Evolutionary conservation across 2,888 invertebrate species (phyloP), one percentile per base, ranked within the genome.

Genomic region (Tridacna gigas): DNA sequence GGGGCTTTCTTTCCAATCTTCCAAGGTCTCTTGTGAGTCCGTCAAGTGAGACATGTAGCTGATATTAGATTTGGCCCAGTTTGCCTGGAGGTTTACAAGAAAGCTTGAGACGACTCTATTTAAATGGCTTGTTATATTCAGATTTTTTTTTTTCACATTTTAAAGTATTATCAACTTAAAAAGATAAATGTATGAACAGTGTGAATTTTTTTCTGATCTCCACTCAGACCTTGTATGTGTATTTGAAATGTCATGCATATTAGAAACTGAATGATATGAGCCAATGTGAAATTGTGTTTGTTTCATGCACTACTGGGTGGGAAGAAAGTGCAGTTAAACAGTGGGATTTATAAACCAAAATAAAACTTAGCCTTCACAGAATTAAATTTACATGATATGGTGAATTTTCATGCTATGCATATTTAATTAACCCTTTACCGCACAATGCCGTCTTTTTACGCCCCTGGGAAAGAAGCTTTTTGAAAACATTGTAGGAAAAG

Each of bases 21-120:
- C 93, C 66, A 92, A 86, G 4, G 92, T 93, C 74, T 92, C 92
- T 84, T 91, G 91, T 18, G 93, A 93, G 82, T 90, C 91, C 20
- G 91, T 90, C 73, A 90, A 86, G 79, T 86, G 88, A 71, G 90
- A 90, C 75, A 90, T 81, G 74, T 90, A 86, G 77, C 89, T 89
- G 86, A 89, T 83, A 80, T 84, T 85, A 51, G 88, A 76, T 79
- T 88, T 80, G 71, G 92, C 90, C 93, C 93, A 93, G 89, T 91
- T 92, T 73, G 91, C 92, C 93, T 93, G 87, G 80, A 87, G 79
- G 65, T 47, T 63, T 63, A 71, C 71, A 71, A 71, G 22, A 48
- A 22, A 71, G 25, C 71, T 51, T 67, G 25, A 67, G 25, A 37
- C 3, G 56, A 56, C 20, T 56, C 20, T 56, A 37, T 37, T 37